phyloP scores from a whole-genome alignment of 2,113 vertebrate genomes.

The Dipodomys merriami region DNA sequence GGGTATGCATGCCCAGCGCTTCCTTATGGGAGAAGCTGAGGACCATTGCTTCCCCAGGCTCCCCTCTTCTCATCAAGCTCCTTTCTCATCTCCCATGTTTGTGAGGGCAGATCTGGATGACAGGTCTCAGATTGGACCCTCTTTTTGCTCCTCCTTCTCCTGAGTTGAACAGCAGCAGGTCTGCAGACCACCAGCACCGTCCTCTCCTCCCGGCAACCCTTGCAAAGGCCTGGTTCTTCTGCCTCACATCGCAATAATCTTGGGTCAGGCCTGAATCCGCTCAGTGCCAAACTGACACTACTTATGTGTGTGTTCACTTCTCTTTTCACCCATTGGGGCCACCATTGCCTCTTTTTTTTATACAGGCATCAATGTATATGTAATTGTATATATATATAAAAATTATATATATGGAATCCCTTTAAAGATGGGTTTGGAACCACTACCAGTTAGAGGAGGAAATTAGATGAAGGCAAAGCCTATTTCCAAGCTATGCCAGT shows the following conservation, averaged over 20 bases:
- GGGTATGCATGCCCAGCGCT: no score
- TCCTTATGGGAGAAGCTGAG: background rate
- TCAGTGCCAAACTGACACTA: rapidly evolving
- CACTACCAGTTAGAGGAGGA: constrained; percentile 71
- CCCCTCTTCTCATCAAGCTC: constrained; percentile 22
- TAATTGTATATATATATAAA: constrained; percentile 76
- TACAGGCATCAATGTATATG: constrained; percentile 79
- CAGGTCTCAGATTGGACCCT: background rate
- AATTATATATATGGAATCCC: constrained; percentile 73
- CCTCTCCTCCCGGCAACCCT: constrained; percentile 31
- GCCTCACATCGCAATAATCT: background rate
- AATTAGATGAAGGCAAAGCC: constrained; percentile 63
- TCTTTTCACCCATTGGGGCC: constrained; percentile 55
- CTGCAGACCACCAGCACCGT: constrained; percentile 66
- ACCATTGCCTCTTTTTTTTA: constrained; percentile 75
- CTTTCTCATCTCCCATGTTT: constrained; percentile 17
- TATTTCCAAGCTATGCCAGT: background rate
- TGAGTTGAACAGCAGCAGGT: constrained; percentile 38
- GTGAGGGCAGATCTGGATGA: constrained; percentile 64
- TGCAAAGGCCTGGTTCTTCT: constrained; percentile 23
- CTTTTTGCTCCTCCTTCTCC: background rate
- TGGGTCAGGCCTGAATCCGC: background rate
- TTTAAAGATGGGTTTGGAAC: constrained; percentile 76
- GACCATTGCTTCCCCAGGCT: constrained; percentile 41
- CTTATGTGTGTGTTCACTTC: rapidly evolving